Evolutionary conservation across 23 tunicate genomes (phyloP).

Genomic region (Corella eumyota): DNA sequence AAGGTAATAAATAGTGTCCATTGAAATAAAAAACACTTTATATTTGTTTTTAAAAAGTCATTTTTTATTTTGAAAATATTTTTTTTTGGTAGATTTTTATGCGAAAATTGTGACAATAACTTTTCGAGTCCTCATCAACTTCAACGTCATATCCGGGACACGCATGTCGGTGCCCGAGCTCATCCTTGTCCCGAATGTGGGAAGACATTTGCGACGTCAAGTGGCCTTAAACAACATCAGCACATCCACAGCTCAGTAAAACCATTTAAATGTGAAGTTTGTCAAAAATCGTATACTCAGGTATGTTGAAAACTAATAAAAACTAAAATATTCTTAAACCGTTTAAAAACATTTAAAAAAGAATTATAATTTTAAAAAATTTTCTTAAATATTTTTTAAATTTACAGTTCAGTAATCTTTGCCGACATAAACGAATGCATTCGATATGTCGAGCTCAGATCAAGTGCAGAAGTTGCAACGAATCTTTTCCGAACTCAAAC

Average conservation of each 20-base stretch:
- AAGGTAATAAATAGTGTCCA: too few relatives aligned
- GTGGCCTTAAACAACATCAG: conserved; percentile 88
- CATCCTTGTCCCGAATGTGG: conserved; percentile 97
- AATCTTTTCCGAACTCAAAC: conserved; percentile 71
- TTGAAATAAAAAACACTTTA: too few relatives aligned
- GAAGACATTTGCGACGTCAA: conserved; percentile 86
- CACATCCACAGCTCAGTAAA: conserved; percentile 89
- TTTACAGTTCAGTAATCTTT: conserved; percentile 82
- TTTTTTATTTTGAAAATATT: too few relatives aligned
- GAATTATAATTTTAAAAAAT: too few relatives aligned
- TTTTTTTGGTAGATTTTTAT: conserved; percentile 35
- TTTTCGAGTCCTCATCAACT: conserved; percentile 52
- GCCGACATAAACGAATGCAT: conserved; percentile 89
- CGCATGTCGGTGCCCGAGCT: conserved; percentile 75
- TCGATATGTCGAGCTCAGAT: conserved; percentile 67
- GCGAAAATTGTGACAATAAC: conserved; percentile 65
- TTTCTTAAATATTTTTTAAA: too few relatives aligned
- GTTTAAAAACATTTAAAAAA: neutral
- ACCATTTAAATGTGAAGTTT: conserved; percentile 90
- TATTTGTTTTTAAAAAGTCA: too few relatives aligned
- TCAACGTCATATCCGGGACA: conserved; percentile 77
- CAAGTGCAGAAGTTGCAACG: conserved; percentile 63
- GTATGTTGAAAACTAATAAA: conserved; percentile 12
- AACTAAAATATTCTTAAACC: too few relatives aligned
- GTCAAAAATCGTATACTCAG: conserved; percentile 88